Conservation (phyloP, 2,888 invertebrate species). For the Tiliacea aurago region DNA sequence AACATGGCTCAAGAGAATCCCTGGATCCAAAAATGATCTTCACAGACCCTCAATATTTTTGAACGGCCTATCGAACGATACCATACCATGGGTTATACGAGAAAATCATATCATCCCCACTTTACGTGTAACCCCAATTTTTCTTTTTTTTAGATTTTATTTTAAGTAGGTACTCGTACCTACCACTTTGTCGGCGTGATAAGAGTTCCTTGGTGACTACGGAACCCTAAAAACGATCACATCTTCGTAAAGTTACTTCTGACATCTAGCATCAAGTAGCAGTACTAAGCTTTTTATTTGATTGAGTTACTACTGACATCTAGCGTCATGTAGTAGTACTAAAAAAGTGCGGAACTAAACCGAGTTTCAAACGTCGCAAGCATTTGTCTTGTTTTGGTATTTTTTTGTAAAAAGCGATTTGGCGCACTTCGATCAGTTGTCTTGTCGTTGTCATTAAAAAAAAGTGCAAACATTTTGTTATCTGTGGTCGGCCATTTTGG, state of each 20-base stretch:
- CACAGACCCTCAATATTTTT: no score
- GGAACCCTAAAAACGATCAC: neutral
- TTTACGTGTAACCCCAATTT: no score
- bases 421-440: conserved; percentile 16
- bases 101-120: no score
- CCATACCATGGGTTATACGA: no score
- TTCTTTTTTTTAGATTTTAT: no score
- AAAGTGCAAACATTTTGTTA: conserved; percentile 59
- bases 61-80: no score
- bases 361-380: neutral
- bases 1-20: no score
- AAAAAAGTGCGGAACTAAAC: neutral
- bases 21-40: no score
- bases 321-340: conserved; percentile 27
- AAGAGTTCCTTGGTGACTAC: no score
- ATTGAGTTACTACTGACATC: conserved; percentile 19
- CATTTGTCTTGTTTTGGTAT: accelerated
- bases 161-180: no score
- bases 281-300: neutral
- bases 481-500: conserved; percentile 87
- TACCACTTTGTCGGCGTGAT: no score
- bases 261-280: conserved; percentile 10
- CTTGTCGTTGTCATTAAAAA: conserved; percentile 14
- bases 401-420: neutral
- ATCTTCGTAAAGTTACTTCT: neutral